Conservation (phyloP, 2,888 invertebrate genomes). For the Pristionchus arcanus region DNA sequence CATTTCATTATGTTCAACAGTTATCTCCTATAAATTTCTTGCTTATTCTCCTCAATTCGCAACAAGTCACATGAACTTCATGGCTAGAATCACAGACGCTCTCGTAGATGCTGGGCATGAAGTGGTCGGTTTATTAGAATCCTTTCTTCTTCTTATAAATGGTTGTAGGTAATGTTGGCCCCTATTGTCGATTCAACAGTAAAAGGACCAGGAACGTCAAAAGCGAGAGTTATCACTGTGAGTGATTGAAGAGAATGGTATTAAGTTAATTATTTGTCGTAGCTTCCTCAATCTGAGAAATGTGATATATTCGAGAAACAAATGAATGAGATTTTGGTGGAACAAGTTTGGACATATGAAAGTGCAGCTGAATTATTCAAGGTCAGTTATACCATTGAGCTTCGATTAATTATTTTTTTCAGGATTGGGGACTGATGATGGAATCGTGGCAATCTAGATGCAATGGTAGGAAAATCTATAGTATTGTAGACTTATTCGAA, state of each 20-base stretch:
- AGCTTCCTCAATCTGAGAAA: conserved; percentile 27
- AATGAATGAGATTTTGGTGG: too few relatives aligned
- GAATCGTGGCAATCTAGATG: background rate
- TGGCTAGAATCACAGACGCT: conserved; percentile 63
- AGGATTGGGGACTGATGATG: background rate
- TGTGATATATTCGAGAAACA: too few relatives aligned
- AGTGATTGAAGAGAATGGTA: background rate
- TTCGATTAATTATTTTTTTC: background rate
- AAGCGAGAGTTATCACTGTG: conserved; percentile 37
- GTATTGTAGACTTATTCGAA: too few relatives aligned
- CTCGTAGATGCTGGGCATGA: conserved; percentile 63
- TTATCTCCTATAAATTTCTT: conserved; percentile 55
- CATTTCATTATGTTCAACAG: background rate
- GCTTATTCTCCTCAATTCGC: conserved; percentile 66
- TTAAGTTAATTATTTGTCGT: background rate
- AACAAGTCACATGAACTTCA: conserved; percentile 66
- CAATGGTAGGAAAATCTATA: background rate
- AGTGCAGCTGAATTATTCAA: background rate
- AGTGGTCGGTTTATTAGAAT: conserved; percentile 56
- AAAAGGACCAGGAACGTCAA: conserved; percentile 12
- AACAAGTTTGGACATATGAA: background rate
- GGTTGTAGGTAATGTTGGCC: too few relatives aligned
- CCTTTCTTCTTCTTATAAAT: too few relatives aligned
- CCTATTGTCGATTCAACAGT: too few relatives aligned
- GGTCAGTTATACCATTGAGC: background rate